Evolutionary conservation across 2,888 invertebrate genomes (phyloP).

Genomic region (Mythimna albipuncta): DNA sequence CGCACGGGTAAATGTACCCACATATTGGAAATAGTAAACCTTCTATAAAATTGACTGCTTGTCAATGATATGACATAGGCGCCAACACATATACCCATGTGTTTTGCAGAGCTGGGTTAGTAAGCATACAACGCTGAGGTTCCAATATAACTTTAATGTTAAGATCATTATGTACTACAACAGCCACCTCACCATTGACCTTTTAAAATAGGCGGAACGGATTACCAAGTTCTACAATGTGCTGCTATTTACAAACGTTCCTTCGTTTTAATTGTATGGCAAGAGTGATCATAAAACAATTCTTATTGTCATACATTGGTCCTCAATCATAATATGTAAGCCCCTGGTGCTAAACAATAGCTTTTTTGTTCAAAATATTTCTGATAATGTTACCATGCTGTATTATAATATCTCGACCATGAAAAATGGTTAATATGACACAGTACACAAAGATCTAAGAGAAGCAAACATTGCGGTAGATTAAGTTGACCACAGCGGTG

Average conservation of each 20-base stretch:
- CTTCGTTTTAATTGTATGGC: not conserved
- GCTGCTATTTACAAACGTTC: not conserved
- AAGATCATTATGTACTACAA: too few species aligned
- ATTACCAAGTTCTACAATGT: not conserved
- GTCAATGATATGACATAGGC: too few species aligned
- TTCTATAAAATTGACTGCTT: too few species aligned
- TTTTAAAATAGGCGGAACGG: not conserved
- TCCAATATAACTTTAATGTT: too few species aligned
- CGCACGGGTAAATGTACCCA: too few species aligned
- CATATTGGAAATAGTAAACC: too few species aligned
- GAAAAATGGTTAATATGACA: not conserved
- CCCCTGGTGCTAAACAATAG: slow-evolving; percentile 14
- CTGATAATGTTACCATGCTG: not conserved
- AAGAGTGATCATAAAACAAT: slow-evolving; percentile 18
- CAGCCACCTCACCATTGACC: not conserved
- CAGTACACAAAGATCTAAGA: slow-evolving; percentile 12
- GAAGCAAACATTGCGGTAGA: slow-evolving; percentile 54
- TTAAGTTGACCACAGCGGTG: slow-evolving; percentile 43
- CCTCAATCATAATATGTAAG: slow-evolving; percentile 10
- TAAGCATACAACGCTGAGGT: too few species aligned
- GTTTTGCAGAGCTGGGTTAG: too few species aligned
- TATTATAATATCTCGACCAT: not conserved
- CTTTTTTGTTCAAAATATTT: not conserved
- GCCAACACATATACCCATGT: too few species aligned
- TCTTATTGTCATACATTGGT: slow-evolving; percentile 3